Evolutionary conservation across 2,113 vertebrate genomes (phyloP).

Genomic region (Mesocricetus auratus): DNA sequence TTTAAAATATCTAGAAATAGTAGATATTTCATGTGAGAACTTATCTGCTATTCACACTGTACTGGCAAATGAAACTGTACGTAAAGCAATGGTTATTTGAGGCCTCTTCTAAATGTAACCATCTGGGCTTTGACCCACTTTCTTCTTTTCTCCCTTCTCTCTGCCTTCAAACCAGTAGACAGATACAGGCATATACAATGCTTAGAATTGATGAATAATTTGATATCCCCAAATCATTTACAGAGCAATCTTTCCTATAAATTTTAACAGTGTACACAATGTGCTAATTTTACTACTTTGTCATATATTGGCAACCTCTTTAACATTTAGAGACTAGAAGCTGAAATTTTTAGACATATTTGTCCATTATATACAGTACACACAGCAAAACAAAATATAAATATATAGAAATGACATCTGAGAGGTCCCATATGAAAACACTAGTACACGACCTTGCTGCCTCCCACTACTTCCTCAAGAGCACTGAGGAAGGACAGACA

Average conservation of each 20-base stretch:
- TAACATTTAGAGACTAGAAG: conserved; percentile 41
- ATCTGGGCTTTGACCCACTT: no score
- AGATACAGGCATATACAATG: conserved; percentile 32
- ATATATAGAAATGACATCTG: conserved; percentile 31
- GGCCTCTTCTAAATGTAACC: background rate
- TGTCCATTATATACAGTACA: conserved; percentile 33
- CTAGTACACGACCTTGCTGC: background rate
- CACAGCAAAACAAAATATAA: conserved; percentile 48
- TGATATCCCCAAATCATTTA: conserved; percentile 7
- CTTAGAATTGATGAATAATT: conserved; percentile 32
- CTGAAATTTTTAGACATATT: no score
- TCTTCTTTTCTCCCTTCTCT: background rate
- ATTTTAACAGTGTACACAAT: conserved; percentile 50
- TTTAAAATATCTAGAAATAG: conserved; percentile 4
- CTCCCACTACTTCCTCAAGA: conserved; percentile 17
- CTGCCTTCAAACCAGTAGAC: conserved; percentile 37
- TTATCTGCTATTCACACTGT: background rate
- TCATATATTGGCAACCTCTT: conserved; percentile 40
- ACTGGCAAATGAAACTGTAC: background rate
- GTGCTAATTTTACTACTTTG: conserved; percentile 50
- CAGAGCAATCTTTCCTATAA: conserved; percentile 23
- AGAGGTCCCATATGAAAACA: conserved; percentile 4
- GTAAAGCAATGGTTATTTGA: conserved; percentile 18
- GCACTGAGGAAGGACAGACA: background rate
- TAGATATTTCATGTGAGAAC: conserved; percentile 20